Evolutionary conservation across 2,113 vertebrate genomes (phyloP).

Genomic region (Paradoxurus hermaphroditus): DNA sequence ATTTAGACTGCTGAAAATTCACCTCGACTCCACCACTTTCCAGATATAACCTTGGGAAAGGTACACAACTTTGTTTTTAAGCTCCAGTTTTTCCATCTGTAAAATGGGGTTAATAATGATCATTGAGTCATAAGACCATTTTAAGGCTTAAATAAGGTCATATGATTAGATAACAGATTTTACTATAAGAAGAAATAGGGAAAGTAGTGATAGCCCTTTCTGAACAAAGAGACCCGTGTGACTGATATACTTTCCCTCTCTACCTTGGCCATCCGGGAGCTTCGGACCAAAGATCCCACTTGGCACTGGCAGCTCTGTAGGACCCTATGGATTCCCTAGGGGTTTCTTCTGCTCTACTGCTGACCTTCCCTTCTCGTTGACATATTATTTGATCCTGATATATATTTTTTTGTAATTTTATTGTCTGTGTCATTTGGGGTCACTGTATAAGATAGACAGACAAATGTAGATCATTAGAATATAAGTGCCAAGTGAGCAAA

Average conservation of each 20-base stretch:
- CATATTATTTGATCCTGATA: neutral
- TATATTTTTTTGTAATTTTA: neutral
- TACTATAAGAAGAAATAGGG: neutral
- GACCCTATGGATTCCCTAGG: neutral
- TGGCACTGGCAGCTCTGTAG: neutral
- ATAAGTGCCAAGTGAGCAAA: neutral
- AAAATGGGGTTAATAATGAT: neutral
- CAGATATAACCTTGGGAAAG: neutral
- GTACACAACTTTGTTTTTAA: neutral
- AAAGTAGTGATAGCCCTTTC: neutral
- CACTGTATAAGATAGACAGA: neutral
- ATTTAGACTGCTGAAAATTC: neutral
- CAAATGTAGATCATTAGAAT: neutral
- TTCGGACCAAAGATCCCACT: neutral
- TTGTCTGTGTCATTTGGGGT: neutral
- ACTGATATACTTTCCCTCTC: neutral
- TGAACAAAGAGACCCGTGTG: neutral
- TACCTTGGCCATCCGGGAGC: neutral
- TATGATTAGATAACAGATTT: neutral
- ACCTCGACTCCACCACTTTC: neutral
- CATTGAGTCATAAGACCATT: neutral
- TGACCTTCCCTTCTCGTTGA: conserved; percentile 2
- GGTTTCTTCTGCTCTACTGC: neutral
- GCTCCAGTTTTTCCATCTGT: neutral
- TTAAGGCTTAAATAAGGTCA: neutral